Evolutionary conservation across 92 coral and sea anemone species (phyloP).

Genomic region (Heliopora coerulea): DNA sequence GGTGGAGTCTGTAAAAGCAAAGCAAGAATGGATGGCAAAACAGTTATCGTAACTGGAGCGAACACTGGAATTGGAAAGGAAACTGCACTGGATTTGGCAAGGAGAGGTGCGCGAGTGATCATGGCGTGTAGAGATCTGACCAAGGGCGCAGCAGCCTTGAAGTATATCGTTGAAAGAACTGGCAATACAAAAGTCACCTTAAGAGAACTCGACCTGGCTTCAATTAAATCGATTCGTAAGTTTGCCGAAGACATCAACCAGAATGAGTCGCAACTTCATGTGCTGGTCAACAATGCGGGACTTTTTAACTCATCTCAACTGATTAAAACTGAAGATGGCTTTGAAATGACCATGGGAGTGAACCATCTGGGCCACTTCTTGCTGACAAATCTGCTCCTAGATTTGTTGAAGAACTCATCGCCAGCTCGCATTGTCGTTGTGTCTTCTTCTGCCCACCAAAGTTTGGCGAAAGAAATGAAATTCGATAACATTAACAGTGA

Average conservation of each 20-base stretch:
- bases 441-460: constrained; percentile 57
- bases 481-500: constrained; percentile 63
- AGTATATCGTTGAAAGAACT: constrained; percentile 62
- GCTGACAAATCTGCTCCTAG: constrained; percentile 73
- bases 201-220: constrained; percentile 71
- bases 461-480: constrained; percentile 41
- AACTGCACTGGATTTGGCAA: constrained; percentile 76
- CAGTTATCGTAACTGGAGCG: constrained; percentile 77
- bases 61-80: constrained; percentile 86
- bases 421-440: constrained; percentile 74
- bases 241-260: constrained; percentile 70
- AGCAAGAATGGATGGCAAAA: constrained; percentile 65
- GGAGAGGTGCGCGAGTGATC: constrained; percentile 82
- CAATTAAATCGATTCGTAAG: constrained; percentile 68
- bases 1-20: constrained; percentile 65
- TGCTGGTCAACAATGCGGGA: constrained; percentile 86
- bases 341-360: constrained; percentile 77
- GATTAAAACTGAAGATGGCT: constrained; percentile 69
- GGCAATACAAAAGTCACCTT: constrained; percentile 53
- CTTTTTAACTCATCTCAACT: constrained; percentile 49
- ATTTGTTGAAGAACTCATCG: constrained; percentile 61
- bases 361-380: constrained; percentile 90
- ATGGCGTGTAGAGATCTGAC: constrained; percentile 66
- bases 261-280: constrained; percentile 64
- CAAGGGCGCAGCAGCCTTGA: constrained; percentile 59